These are phyloP conservation scores for Apamea crenata DNA, from an alignment of 2,888 invertebrate genomes.

Conservation along the genomic window DNA sequence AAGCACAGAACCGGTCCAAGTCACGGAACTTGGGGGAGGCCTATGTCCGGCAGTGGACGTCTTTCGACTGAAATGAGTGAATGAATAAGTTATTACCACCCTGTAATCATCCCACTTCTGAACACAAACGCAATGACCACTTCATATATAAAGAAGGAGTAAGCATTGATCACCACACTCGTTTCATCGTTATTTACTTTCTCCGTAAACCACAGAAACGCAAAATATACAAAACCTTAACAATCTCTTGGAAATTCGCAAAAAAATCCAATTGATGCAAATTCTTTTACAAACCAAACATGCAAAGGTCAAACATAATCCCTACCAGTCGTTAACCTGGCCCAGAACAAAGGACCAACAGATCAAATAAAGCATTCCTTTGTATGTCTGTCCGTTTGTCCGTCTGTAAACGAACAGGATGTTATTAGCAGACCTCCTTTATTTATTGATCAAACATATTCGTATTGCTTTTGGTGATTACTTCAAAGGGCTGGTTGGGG, in stretches of 20 bases:
- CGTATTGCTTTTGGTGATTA: constrained; percentile 49
- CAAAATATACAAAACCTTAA: background rate
- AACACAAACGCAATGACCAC: background rate
- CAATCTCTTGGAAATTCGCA: background rate
- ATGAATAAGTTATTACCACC: background rate
- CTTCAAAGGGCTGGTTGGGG: constrained; percentile 34
- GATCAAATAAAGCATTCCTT: constrained; percentile 67
- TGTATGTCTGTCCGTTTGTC: constrained; percentile 56
- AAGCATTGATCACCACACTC: background rate
- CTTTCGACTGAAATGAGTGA: background rate
- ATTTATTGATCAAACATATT: constrained; percentile 58
- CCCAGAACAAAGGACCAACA: constrained; percentile 51
- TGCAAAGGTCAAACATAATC: constrained; percentile 23
- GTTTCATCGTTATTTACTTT: background rate
- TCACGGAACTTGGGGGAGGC: background rate
- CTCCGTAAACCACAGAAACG: background rate
- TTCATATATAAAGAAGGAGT: background rate
- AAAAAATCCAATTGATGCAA: background rate
- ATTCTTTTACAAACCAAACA: background rate
- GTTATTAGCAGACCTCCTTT: constrained; percentile 56
- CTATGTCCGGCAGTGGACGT: background rate
- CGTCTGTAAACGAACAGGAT: constrained; percentile 64
- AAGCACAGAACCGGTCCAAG: background rate
- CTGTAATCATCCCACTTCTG: background rate
- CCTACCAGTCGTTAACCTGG: constrained; percentile 50